phyloP scores from a whole-genome alignment of 2,113 vertebrate species.

The Plotosus lineatus region DNA sequence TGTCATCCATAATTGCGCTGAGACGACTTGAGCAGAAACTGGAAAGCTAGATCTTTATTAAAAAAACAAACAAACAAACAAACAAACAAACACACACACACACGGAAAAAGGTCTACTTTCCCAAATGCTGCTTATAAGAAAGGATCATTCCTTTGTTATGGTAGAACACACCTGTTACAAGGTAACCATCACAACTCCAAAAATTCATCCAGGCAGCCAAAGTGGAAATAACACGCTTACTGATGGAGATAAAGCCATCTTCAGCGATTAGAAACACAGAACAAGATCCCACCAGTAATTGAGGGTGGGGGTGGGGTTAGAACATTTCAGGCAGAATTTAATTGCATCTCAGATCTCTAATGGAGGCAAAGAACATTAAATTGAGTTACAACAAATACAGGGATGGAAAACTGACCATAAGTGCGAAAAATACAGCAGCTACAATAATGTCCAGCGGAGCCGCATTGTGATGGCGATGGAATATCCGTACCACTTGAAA shows the following conservation, averaged over 20 bases:
- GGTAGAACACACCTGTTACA: not conserved
- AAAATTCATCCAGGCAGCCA: conserved; percentile 44
- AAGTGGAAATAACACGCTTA: conserved; percentile 51
- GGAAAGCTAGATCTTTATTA: conserved; percentile 43
- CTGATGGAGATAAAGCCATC: conserved; percentile 9
- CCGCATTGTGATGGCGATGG: conserved; percentile 55
- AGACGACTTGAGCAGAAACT: conserved; percentile 53
- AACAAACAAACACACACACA: too few species aligned
- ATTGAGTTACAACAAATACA: not conserved
- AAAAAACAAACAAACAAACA: too few species aligned
- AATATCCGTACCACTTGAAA: conserved; percentile 69
- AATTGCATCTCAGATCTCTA: not conserved
- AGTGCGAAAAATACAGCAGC: not conserved
- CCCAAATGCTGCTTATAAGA: not conserved
- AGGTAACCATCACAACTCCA: conserved; percentile 31
- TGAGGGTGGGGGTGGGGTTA: not conserved
- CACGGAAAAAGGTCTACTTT: conserved; percentile 57
- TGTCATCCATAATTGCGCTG: conserved; percentile 46
- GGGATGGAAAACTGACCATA: not conserved
- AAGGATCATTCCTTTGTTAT: not conserved
- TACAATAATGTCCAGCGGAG: not conserved
- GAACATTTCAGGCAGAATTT: not conserved
- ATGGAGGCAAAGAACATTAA: not conserved
- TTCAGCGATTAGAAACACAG: conserved; percentile 27
- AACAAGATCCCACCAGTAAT: not conserved